These are phyloP conservation scores for Cyanistes caeruleus DNA, from an alignment of 2,113 vertebrate species.

Conservation along the genomic window DNA sequence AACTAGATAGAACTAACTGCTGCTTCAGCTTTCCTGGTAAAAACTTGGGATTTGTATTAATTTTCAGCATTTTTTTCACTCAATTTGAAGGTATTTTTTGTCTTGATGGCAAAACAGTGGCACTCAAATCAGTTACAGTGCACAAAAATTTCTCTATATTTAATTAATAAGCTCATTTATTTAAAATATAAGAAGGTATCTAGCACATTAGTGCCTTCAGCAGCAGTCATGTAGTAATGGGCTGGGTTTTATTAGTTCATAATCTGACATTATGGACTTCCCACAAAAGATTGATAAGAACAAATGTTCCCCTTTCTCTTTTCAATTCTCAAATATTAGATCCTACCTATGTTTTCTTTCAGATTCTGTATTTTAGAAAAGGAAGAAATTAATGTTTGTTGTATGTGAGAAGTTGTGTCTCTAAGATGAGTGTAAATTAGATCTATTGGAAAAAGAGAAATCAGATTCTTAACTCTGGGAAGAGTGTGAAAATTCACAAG, in stretches of 20 bases:
- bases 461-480: not conserved
- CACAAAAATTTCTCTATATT: not conserved
- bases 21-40: not conserved
- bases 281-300: not conserved
- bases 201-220: not conserved
- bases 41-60: not conserved
- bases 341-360: not conserved
- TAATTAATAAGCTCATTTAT: not conserved
- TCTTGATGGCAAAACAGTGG: not conserved
- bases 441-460: not conserved
- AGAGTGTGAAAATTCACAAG: not conserved
- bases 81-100: not conserved
- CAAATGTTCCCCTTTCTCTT: not conserved
- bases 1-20: not conserved
- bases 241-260: not conserved
- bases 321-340: not conserved
- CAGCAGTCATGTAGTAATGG: not conserved
- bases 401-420: not conserved
- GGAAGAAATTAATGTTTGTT: not conserved
- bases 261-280: not conserved
- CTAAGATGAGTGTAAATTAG: not conserved
- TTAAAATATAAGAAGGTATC: not conserved
- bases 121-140: not conserved
- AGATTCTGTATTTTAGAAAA: not conserved
- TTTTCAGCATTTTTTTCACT: not conserved